Evolutionary conservation across 2,113 vertebrate species (phyloP), one percentile per base, ranked within the genome.

Genomic region (Odontesthes bonariensis): DNA sequence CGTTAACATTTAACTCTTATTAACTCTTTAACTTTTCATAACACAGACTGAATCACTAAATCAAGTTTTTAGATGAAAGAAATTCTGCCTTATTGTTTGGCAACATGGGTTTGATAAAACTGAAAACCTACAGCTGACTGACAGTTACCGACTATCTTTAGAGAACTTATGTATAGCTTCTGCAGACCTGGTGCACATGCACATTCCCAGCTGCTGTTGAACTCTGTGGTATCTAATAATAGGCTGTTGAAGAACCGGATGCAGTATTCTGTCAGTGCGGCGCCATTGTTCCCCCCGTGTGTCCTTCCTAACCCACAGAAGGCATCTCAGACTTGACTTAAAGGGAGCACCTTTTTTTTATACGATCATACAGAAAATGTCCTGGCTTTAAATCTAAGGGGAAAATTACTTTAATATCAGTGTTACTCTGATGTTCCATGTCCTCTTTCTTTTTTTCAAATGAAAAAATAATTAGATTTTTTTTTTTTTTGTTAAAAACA

Each of bases 161-260:
- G 77, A 85, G 75, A 72, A 75, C 75, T 74, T 90, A 91, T 92
- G 83, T 87, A 91, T 81, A 90, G 88, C 78, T 61, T 72, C 60
- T 70, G 59, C 86, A 85, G 81, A 86, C 81, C 77, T 11, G 32
- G 73, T 82, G 5, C 83, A 88, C 83, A 86, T 91, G 85, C 78
- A 82, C 89, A 91, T 92, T 93, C 90, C 75, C 86, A 94, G 89
- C 86, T 94, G 94, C 87, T 82, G 75, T 68, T 77, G 22, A 83
- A 86, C 46, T 85, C 84, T 85, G 79, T 81, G 81, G 44, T 72
- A 17, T 71, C 90, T 87, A 91, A 89, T 79, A 85, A 88, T 88
- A 89, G 69, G 47, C 46, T 35, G 31, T 86, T 73, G 31, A 31
- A 77, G 35, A 84, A 86, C 63, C 85, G 60, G 88, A 92, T 84